Evolutionary conservation across 2,888 invertebrate genomes (phyloP), one percentile per base, ranked within the genome.

Genomic region (Zele albiditarsus): DNA sequence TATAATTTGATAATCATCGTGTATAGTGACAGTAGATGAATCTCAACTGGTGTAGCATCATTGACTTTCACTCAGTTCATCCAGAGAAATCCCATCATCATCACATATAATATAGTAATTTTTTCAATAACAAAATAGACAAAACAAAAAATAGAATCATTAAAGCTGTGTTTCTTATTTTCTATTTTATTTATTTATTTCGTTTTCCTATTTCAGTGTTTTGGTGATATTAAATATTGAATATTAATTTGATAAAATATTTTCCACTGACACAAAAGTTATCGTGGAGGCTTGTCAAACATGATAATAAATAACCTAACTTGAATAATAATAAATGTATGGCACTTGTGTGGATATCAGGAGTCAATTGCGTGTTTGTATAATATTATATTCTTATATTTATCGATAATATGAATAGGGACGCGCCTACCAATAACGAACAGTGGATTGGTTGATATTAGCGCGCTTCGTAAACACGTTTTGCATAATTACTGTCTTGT

Each of bases 391-490:
- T 57, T 8, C n/a, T 3, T 60, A 60, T 27, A 62, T 28, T 31
- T 31, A 14, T n/a, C 2, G 20, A 25, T 31, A 73, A 77, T 69
- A 65, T 73, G 69, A 66, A 53, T 57, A 67, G 71, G 75, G 84
- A 79, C 85, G 84, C 80, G 85, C 85, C 85, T 82, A 83, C 82
- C 49, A 12, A 67, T 75, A 67, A 63, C 33, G 49, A 46, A 4
- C 46, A 6, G 68, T 57, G 69, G 77, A 87, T 87, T 87, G 87
- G 86, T 71, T 74, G 69, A 66, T 28, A 62, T 27, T 62, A 57
- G 25, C 63, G 53, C 31, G 42, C 72, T 73, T 65, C 74, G 79
- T 84, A 86, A 86, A 87, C 85, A 86, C 75, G 81, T 84, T 85
- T 80, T 81, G 78, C 79, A 82, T 81, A 82, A 84, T 79, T 71